Base-by-base conservation (phyloP, 2,113 vertebrate genomes). In the Oreotrochilus melanogaster region DNA sequence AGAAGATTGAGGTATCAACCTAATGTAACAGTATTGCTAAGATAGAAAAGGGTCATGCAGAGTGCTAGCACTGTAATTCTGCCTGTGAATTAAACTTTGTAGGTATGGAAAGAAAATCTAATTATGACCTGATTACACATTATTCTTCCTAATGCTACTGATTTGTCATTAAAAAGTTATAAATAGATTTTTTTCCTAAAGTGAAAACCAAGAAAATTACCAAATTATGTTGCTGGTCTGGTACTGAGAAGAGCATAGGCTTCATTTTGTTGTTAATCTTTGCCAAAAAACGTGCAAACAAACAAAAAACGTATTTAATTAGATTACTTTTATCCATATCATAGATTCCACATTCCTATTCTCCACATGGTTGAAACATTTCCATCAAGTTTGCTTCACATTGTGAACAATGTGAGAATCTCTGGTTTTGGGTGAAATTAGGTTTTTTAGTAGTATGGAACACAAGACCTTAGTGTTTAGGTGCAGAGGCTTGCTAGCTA, bases 271-370 rank as follows among this genome's bases (percentile, higher is more conserved):
- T 69, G 14, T n/a, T 69, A 48, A 58, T 60, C 28, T 92, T 75
- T 90, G 25, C 43, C 11, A 71, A 78, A 47, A 47, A 50, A 2
- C 7, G 43, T 39, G 6, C 16, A 27, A 70, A 39, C 5, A 2
- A 10, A 17, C 0, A 0, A 47, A 37, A 72, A 74, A 15, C 4
- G 1, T 45, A 1, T 21, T 65, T 79, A 51, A 22, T 28, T 58
- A 18, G 27, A 33, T 76, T 54, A n/a, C 6, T 64, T 11, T 67
- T 33, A 23, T 4, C 7, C 2, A 0, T 53, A 31, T 43, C 5
- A 42, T 3, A 54, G 27, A 35, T 35, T 54, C 6, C 12, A 39
- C 6, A 7, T 53, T 58, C 18, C 17, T 8, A 10, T 51, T 71
- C 19, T 75, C 17, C 23, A 0, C 57, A 69, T 65, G 4, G 5